These are phyloP conservation scores for Parnassius orleans DNA, from an alignment of 2,888 invertebrate genomes.

Conservation along the genomic window DNA sequence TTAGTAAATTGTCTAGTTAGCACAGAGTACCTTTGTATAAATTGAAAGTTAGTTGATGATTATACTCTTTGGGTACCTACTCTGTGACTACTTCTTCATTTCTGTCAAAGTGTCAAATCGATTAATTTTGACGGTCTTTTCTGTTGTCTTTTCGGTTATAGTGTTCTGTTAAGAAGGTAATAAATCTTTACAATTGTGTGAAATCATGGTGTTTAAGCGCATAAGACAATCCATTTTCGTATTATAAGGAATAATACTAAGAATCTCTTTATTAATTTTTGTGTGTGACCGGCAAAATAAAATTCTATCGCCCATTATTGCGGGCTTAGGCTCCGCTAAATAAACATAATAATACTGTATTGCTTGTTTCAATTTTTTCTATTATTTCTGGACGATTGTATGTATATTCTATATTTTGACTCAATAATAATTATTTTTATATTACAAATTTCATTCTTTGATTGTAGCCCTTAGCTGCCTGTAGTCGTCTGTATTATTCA, in stretches of 20 bases:
- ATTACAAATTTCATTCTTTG: too few species aligned
- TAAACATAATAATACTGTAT: not conserved
- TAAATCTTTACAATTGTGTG: constrained; percentile 42
- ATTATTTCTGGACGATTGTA: too few species aligned
- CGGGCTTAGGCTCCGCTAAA: constrained; percentile 2
- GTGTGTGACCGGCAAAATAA: constrained; percentile 10
- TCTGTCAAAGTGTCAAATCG: constrained; percentile 30
- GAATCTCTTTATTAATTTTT: constrained; percentile 5
- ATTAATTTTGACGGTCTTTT: constrained; percentile 28
- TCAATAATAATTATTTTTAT: too few species aligned
- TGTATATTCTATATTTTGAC: too few species aligned
- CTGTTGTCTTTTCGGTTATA: constrained; percentile 29
- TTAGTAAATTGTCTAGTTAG: too few species aligned
- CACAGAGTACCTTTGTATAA: too few species aligned
- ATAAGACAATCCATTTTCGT: constrained; percentile 24
- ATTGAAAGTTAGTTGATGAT: too few species aligned
- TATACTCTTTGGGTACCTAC: too few species aligned
- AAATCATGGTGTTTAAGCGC: constrained; percentile 43
- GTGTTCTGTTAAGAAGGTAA: constrained; percentile 49
- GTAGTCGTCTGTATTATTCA: too few species aligned
- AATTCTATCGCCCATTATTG: constrained; percentile 7
- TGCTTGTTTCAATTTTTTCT: too few species aligned
- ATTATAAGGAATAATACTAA: constrained; percentile 9
- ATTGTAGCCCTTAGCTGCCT: too few species aligned
- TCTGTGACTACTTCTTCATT: too few species aligned